phyloP scores from a whole-genome alignment of 2,113 vertebrate genomes.

The Hassar affinis region DNA sequence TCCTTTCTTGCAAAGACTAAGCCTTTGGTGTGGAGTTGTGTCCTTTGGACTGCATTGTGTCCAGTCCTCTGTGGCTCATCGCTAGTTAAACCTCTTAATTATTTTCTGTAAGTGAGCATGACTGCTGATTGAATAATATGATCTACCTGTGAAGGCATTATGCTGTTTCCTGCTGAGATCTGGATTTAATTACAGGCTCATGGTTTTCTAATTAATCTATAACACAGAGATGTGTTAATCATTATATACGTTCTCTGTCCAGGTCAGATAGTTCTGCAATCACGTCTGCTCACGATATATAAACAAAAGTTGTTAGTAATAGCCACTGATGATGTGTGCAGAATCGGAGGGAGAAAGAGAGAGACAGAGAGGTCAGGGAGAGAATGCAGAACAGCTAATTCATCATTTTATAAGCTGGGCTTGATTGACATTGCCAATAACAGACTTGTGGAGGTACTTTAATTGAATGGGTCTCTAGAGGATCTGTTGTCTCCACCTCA shows the following conservation, averaged over 20 bases:
- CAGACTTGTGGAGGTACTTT: conserved; percentile 25
- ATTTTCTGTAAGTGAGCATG: conserved; percentile 2
- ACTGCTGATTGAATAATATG: conserved; percentile 15
- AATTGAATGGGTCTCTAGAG: conserved; percentile 41
- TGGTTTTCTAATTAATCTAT: background rate
- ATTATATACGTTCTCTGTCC: background rate
- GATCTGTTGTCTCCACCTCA: conserved; percentile 24
- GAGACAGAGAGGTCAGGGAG: background rate
- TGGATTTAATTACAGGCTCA: background rate
- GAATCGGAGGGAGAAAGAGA: background rate
- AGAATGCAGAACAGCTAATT: conserved; percentile 25
- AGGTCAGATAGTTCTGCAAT: background rate
- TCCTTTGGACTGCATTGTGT: too few species aligned
- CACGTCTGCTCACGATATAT: background rate
- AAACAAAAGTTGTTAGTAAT: background rate
- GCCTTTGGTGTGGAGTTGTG: too few species aligned
- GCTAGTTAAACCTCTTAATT: conserved; percentile 14
- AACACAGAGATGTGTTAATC: background rate
- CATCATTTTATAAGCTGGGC: conserved; percentile 29
- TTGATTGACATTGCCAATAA: conserved; percentile 39
- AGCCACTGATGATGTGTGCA: background rate
- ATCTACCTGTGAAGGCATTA: background rate
- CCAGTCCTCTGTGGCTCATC: background rate
- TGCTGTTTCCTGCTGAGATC: background rate
- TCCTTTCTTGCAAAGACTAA: too few species aligned